Conservation (phyloP, 2,113 vertebrate genomes). For the Callionymus lyra region DNA sequence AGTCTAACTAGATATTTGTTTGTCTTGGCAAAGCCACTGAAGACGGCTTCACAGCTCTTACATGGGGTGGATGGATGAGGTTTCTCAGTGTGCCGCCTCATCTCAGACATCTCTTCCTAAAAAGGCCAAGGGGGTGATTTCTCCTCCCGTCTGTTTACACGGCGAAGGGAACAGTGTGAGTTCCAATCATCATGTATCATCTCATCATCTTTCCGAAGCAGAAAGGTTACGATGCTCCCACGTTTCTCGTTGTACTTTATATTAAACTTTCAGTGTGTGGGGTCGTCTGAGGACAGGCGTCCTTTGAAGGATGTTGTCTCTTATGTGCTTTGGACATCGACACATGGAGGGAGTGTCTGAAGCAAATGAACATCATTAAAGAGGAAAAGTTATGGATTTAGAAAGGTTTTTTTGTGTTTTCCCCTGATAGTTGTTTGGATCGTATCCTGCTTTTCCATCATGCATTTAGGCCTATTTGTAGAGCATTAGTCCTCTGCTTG, state of each 20-base stretch:
- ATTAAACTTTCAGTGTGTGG: background rate
- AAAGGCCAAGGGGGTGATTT: slow-evolving; percentile 45
- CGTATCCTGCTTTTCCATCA: slow-evolving; percentile 38
- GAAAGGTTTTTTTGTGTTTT: slow-evolving; percentile 22
- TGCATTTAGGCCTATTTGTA: slow-evolving; percentile 29
- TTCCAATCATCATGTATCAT: slow-evolving; percentile 17
- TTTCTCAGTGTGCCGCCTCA: slow-evolving; percentile 18
- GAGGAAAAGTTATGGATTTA: slow-evolving; percentile 19
- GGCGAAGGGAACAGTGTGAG: slow-evolving; percentile 17
- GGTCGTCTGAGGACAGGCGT: slow-evolving; percentile 36
- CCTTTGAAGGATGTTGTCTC: slow-evolving; percentile 15
- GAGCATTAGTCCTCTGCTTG: slow-evolving; percentile 21
- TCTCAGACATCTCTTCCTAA: slow-evolving; percentile 48
- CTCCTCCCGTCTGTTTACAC: slow-evolving; percentile 44
- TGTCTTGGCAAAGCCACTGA: slow-evolving; percentile 13
- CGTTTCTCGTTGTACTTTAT: slow-evolving; percentile 4
- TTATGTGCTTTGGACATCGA: slow-evolving; percentile 30
- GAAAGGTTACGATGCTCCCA: slow-evolving; percentile 8
- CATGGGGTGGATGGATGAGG: slow-evolving; percentile 13
- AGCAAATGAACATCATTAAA: no score
- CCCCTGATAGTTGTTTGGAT: slow-evolving; percentile 31
- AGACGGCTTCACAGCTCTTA: slow-evolving; percentile 5
- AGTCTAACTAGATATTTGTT: slow-evolving; percentile 18
- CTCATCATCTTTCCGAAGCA: slow-evolving; percentile 17
- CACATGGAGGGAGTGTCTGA: slow-evolving; percentile 20